These are phyloP conservation scores for Sebastes alutus DNA, from an alignment of 2,797 vertebrate species.

Conservation along the genomic window DNA sequence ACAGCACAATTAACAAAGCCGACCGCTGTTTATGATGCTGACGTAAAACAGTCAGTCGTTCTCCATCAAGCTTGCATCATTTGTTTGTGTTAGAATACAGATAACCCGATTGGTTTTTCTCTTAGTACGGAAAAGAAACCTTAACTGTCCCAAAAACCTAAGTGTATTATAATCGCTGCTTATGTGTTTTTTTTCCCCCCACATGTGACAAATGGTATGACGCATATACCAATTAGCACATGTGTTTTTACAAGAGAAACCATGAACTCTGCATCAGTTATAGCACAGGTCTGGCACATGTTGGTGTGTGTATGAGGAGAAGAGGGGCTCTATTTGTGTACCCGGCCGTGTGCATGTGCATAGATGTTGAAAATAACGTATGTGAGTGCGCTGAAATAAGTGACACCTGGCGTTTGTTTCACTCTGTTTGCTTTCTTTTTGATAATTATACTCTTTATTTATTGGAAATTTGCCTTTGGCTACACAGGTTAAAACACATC, in stretches of 20 bases:
- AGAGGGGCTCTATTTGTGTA: not conserved
- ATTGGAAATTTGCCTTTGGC: no score
- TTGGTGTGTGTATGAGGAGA: not conserved
- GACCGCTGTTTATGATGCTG: slow-evolving; percentile 21
- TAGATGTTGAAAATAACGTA: slow-evolving; percentile 15
- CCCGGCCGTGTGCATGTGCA: not conserved
- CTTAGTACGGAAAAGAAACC: not conserved
- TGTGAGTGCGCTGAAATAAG: not conserved
- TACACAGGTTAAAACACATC: no score
- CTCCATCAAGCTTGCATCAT: slow-evolving; percentile 11
- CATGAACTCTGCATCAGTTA: slow-evolving; percentile 45
- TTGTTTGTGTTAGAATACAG: slow-evolving; percentile 38
- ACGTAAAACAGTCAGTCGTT: slow-evolving; percentile 5
- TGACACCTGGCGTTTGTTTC: not conserved
- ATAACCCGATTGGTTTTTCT: slow-evolving; percentile 5
- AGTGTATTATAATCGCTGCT: slow-evolving; percentile 18
- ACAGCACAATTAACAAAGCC: slow-evolving; percentile 27
- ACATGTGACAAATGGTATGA: slow-evolving; percentile 39
- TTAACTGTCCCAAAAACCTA: not conserved
- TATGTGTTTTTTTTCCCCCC: slow-evolving; percentile 8
- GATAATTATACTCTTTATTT: no score
- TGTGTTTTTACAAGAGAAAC: slow-evolving; percentile 62
- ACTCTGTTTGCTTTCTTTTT: slow-evolving; percentile 21
- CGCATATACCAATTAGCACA: slow-evolving; percentile 37
- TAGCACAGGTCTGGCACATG: slow-evolving; percentile 40